Conservation (phyloP, 2,113 vertebrate species). For the Carlito syrichta region DNA sequence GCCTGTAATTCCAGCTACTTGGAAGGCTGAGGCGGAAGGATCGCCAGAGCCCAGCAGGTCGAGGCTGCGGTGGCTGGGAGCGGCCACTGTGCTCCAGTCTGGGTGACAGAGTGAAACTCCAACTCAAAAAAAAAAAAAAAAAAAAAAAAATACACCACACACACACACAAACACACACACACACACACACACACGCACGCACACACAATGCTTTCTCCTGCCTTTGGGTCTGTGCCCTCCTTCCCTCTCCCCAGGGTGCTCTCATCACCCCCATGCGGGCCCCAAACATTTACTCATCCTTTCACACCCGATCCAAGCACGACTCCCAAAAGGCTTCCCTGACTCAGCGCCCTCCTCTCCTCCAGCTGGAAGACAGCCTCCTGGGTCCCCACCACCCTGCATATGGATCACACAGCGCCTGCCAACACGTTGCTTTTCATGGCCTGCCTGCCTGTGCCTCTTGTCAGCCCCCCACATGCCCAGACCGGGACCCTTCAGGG, state of each 20-base stretch:
- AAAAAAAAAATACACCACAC: too few species aligned
- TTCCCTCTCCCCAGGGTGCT: not conserved
- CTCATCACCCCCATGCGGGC: not conserved
- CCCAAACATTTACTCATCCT: not conserved
- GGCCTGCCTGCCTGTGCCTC: not conserved
- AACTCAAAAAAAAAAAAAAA: too few species aligned
- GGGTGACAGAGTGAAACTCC: too few species aligned
- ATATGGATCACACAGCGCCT: not conserved
- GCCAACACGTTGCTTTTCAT: not conserved
- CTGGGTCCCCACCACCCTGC: accelerated
- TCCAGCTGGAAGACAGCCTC: not conserved
- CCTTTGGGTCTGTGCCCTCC: not conserved
- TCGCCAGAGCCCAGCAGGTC: too few species aligned
- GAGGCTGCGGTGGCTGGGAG: too few species aligned
- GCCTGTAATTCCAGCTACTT: too few species aligned
- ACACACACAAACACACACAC: not conserved
- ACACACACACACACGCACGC: not conserved
- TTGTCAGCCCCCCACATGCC: not conserved
- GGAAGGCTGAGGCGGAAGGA: too few species aligned
- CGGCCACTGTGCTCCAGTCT: too few species aligned
- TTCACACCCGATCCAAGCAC: not conserved
- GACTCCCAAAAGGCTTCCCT: not conserved
- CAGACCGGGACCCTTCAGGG: not conserved
- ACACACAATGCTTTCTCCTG: not conserved
- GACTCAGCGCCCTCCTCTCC: not conserved